A percentile compares a stretch with the other conserved stretches of the same genome.
Conservation (phyloP, 2,888 invertebrate species). For the Uropetala carovei region DNA sequence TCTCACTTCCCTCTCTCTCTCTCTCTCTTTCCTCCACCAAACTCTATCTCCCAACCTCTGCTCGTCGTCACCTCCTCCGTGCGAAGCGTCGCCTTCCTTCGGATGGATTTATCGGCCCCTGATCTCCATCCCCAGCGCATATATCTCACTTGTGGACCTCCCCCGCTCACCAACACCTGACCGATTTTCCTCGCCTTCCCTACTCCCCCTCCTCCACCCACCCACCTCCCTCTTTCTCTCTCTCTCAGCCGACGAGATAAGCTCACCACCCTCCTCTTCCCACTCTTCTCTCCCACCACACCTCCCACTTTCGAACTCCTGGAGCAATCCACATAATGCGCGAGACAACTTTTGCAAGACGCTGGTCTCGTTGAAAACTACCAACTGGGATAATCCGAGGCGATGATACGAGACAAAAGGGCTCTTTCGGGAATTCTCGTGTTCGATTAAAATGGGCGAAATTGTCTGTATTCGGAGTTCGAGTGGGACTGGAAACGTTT, state of each 20-base stretch:
- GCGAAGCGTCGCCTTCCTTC: neutral
- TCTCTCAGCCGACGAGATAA: no score
- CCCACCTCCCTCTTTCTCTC: neutral
- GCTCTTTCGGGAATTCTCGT: neutral
- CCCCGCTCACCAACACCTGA: constrained; percentile 58
- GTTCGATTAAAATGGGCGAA: neutral
- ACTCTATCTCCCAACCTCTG: neutral
- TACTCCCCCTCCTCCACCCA: neutral
- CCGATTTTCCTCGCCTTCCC: constrained; percentile 36
- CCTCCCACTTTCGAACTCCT: constrained; percentile 33
- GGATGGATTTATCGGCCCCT: constrained; percentile 54
- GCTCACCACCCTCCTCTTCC: neutral
- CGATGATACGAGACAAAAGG: constrained; percentile 18
- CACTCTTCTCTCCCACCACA: neutral
- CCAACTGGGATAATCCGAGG: neutral
- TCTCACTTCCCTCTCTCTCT: neutral
- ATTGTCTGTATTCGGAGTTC: neutral
- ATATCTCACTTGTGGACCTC: constrained; percentile 36
- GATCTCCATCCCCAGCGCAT: constrained; percentile 10
- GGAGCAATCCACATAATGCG: constrained; percentile 62
- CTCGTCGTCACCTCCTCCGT: neutral
- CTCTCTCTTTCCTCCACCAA: constrained; percentile 13
- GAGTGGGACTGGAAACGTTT: neutral
- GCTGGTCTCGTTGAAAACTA: constrained; percentile 21
- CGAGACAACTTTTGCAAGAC: constrained; percentile 45